Base-by-base conservation (phyloP, 2,888 invertebrate genomes). In the Lithophane socia region DNA sequence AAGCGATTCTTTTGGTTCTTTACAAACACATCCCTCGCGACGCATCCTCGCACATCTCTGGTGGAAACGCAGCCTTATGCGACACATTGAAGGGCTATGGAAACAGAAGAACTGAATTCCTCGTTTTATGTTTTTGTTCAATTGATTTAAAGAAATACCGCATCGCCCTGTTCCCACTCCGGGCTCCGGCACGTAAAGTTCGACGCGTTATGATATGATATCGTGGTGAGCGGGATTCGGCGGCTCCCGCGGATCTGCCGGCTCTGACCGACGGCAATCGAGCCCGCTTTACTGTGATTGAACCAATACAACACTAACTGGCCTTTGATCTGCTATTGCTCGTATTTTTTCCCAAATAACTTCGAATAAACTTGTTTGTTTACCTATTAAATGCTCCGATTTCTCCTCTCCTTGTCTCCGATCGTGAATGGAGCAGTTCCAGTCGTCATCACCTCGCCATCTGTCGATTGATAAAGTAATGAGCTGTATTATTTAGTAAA, bases 151-250 rank as follows among this genome's bases (percentile, higher is more conserved):
- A 21, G 21, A 74, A 60, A 61, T 82, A 44, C 85, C 85, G 76
- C 73, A 87, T 82, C 75, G 47, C 60, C 2, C n/a, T 68, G 49
- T 73, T 65, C 16, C 18, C 24, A 18, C 63, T 68, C 66, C 2
- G 21, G 42, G 66, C 42, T 21, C 47, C 37, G 71, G 77, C 75
- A 63, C 72, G 78, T 77, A 84, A 82, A 86, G 83, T 89, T 84
- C 86, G 77, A 81, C 85, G 84, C 85, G 88, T 84, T 89, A 89
- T 87, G 88, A 93, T 92, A 94, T 92, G 86, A 86, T 75, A 79
- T 91, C 92, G 91, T 86, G 88, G 90, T 90, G 92, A 92, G 92
- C 90, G 87, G 91, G 90, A 88, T 91, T 87, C 79, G 83, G 77
- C 77, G 54, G 85, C 74, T 85, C 70, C 52, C 21, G 54, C 61